Conservation (phyloP, 2,797 vertebrate genomes). For the Rhodeus uyekii region DNA sequence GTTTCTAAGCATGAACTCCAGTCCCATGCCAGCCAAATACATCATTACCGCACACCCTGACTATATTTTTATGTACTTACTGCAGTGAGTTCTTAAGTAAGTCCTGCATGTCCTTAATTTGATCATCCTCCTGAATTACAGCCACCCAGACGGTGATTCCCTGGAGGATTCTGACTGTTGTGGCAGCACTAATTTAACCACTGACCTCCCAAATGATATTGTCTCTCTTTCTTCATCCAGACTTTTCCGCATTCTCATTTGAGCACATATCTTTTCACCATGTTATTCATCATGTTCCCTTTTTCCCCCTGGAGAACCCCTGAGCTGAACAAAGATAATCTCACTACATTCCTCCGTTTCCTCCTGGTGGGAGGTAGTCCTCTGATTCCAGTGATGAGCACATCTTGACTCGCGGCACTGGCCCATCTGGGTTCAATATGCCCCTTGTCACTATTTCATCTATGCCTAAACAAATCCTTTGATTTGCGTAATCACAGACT, state of each 20-base stretch:
- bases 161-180: conserved; percentile 16
- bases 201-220: conserved; percentile 21
- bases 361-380: conserved; percentile 56
- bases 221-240: conserved; percentile 22
- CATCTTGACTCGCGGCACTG: conserved; percentile 58
- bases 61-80: background rate
- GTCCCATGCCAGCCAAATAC: background rate
- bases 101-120: conserved; percentile 30
- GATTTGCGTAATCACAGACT: conserved; percentile 56
- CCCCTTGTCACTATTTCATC: conserved; percentile 58
- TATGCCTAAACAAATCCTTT: conserved; percentile 49
- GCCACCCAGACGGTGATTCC: conserved; percentile 9
- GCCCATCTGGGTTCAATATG: conserved; percentile 62
- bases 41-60: background rate
- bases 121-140: conserved; percentile 13
- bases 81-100: background rate
- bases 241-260: conserved; percentile 43
- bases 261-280: conserved; percentile 39
- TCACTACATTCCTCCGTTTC: conserved; percentile 54
- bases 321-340: conserved; percentile 55
- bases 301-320: conserved; percentile 46
- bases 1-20: conserved; percentile 13
- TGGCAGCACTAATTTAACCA: conserved; percentile 32
- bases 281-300: conserved; percentile 39
- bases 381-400: conserved; percentile 58